Conservation (phyloP, 2,888 invertebrate species). For the Fragum fragum region DNA sequence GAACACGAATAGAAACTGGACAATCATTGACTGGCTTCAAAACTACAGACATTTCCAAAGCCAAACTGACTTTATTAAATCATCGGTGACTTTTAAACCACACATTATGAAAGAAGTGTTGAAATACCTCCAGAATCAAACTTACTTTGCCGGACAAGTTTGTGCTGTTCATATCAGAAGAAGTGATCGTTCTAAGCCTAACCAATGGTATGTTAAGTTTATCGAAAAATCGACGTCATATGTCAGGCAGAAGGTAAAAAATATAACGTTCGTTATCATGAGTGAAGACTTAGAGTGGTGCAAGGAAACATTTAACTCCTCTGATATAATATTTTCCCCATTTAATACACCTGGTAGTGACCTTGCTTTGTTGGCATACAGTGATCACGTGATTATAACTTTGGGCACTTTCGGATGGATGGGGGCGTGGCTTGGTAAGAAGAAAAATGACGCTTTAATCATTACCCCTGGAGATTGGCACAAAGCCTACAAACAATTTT, state of each 20-base stretch:
- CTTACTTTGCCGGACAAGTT: background rate
- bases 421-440: background rate
- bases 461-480: background rate
- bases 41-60: background rate
- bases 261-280: background rate
- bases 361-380: background rate
- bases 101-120: background rate
- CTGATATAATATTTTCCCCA: background rate
- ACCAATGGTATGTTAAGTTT: background rate
- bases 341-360: background rate
- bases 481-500: background rate
- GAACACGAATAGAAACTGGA: background rate
- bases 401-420: background rate
- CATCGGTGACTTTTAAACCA: background rate
- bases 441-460: background rate
- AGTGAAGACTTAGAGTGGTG: background rate
- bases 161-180: background rate
- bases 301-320: background rate
- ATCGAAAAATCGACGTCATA: background rate
- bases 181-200: background rate
- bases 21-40: background rate
- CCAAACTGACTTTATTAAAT: background rate
- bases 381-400: slow-evolving; percentile 13
- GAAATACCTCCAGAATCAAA: background rate
- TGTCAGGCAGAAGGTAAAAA: background rate